Evolutionary conservation across 37 sponge, comb jelly and placozoan genomes (phyloP).

Genomic region (Beroe forskalii): DNA sequence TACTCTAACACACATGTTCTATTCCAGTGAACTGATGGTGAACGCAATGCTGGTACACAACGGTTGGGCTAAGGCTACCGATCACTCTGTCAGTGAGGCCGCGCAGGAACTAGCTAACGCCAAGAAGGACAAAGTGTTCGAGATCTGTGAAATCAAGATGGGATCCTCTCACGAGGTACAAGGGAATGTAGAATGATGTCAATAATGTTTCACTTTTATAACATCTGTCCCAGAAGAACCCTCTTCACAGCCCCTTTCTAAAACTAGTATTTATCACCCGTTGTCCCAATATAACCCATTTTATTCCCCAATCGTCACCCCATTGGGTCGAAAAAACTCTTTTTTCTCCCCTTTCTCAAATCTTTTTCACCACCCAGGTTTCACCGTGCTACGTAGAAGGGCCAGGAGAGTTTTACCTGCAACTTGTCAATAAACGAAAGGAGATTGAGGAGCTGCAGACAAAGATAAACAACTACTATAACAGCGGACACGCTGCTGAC

Average conservation of each 20-base stretch:
- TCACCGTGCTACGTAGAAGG: constrained; percentile 11
- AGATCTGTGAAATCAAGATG: too few species aligned
- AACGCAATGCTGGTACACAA: neutral
- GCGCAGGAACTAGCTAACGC: neutral
- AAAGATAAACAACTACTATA: neutral
- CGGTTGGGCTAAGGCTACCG: neutral
- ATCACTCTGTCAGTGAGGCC: neutral
- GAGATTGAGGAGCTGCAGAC: neutral
- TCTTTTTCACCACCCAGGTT: too few species aligned
- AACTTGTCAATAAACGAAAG: neutral
- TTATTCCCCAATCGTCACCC: too few species aligned
- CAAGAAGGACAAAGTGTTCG: neutral
- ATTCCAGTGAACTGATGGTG: neutral
- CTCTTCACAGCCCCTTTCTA: too few species aligned
- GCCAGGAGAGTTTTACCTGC: constrained; percentile 5
- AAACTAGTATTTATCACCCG: too few species aligned
- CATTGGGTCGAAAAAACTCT: too few species aligned
- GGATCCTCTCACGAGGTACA: too few species aligned
- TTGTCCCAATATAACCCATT: too few species aligned
- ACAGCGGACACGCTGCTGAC: neutral
- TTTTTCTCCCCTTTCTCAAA: too few species aligned
- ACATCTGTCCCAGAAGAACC: too few species aligned
- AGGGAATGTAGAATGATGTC: too few species aligned
- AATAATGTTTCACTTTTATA: too few species aligned
- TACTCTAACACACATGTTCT: neutral